Base-by-base conservation (phyloP, 2,888 invertebrate genomes). In the Drosophila paranaensis region DNA sequence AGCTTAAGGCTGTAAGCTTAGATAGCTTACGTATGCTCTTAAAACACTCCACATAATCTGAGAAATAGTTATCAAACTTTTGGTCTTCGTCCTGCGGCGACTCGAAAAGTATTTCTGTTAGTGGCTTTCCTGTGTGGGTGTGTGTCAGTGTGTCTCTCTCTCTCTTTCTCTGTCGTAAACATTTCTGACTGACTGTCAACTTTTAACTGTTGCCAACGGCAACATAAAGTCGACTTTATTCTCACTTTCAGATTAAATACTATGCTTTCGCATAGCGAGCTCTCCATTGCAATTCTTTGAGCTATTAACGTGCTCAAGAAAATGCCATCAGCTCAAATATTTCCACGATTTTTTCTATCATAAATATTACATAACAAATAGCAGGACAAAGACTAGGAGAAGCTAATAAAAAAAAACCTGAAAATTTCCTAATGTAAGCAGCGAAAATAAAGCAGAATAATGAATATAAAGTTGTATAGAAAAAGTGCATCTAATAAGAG, bases 361-460 rank as follows among this genome's bases (percentile, higher is more conserved):
- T 89, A 87, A 83, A 83, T 87, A 83, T 83, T 83, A 81, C 70
- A 74, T 66, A 67, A 74, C 66, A 83, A 83, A 86, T 80, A 74
- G 81, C 77, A 48, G 53, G 65, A 67, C 64, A 60, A 73, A 51
- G 35, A 33, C 40, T 37, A 14, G 33, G 37, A n/a, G 25, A 11
- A 27, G 53, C 45, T 30, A 51, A 62, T 61, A 70, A 71, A 70
- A 70, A 71, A 70, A 68, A 83, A 60, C 67, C 39, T 50, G 78
- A 48, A 73, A 48, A 69, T 77, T 77, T 69, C 80, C 71, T 83
- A 66, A 72, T 63, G 62, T 60, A 58, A 51, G 27, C 50, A 48
- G 55, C 67, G 69, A 53, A 65, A 65, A 13, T 6, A 1, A 33
- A 13, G 10, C 2, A 20, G 30, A 30, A 11, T 33, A 16, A 50